Conservation (phyloP, 2,888 invertebrate species). For the Nycteola revayana region DNA sequence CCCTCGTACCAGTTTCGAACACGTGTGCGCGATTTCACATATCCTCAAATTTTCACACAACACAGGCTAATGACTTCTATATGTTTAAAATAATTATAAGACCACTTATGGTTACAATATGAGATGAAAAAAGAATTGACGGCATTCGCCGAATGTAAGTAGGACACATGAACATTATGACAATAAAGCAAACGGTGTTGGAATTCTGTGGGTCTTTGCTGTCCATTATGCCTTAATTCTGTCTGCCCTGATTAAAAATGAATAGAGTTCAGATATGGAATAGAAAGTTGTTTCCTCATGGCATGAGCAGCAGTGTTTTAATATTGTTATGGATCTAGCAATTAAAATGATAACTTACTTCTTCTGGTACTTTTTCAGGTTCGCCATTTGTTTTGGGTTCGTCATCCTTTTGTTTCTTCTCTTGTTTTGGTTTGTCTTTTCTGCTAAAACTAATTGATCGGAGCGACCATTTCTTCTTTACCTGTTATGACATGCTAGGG, state of each 20-base stretch:
- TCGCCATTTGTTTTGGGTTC: conserved; percentile 83
- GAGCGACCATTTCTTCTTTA: conserved; percentile 95
- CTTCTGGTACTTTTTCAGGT: conserved; percentile 84
- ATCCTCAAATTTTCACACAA: conserved; percentile 47
- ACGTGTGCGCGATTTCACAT: conserved; percentile 53
- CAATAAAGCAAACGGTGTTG: too few species aligned
- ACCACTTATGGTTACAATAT: too few species aligned
- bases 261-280: conserved; percentile 28
- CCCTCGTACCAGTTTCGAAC: conserved; percentile 42
- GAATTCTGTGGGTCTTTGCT: too few species aligned
- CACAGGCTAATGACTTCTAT: conserved; percentile 49
- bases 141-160: too few species aligned
- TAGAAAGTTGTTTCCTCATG: conserved; percentile 52
- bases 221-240: too few species aligned
- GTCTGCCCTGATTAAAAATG: conserved; percentile 41
- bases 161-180: too few species aligned
- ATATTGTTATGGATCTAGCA: too few species aligned
- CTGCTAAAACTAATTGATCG: conserved; percentile 93
- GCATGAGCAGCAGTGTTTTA: too few species aligned
- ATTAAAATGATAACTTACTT: conserved; percentile 70
- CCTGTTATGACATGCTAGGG: conserved; percentile 64
- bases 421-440: conserved; percentile 93
- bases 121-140: too few species aligned
- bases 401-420: conserved; percentile 83
- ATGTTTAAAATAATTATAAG: conserved; percentile 20